Conservation (phyloP, 1,140 invertebrate species). For the Lamellibrachia luymesi region DNA sequence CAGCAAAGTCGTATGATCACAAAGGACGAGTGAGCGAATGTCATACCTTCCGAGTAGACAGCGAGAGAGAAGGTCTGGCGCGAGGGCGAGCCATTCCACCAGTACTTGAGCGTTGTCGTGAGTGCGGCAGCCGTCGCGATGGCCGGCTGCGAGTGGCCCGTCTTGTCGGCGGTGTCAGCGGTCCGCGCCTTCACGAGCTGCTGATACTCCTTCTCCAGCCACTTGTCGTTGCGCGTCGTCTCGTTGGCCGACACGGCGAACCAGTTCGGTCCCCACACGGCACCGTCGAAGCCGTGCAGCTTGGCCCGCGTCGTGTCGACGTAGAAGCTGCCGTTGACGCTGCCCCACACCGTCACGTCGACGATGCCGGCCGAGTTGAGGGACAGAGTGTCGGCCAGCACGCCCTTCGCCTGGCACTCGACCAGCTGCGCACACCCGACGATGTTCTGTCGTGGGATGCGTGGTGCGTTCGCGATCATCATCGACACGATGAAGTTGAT, state of each 20-base stretch:
- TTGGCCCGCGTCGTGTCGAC: slow-evolving; percentile 42
- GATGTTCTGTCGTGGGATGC: slow-evolving; percentile 47
- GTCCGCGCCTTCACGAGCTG: slow-evolving; percentile 36
- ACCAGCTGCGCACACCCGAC: slow-evolving; percentile 43
- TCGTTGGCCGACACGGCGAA: slow-evolving; percentile 46
- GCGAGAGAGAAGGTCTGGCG: slow-evolving; percentile 15
- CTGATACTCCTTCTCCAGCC: slow-evolving; percentile 48
- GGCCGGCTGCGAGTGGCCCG: slow-evolving; percentile 33
- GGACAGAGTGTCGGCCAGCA: slow-evolving; percentile 45
- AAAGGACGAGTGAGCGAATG: background rate
- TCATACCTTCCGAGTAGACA: slow-evolving; percentile 43
- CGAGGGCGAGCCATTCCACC: slow-evolving; percentile 40
- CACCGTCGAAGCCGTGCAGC: slow-evolving; percentile 51
- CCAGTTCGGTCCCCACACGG: slow-evolving; percentile 51
- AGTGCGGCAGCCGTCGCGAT: slow-evolving; percentile 41
- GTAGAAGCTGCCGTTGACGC: slow-evolving; percentile 42
- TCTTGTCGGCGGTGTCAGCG: slow-evolving; percentile 27
- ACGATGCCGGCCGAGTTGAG: slow-evolving; percentile 50
- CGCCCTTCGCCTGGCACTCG: slow-evolving; percentile 51
- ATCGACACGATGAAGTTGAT: slow-evolving; percentile 49
- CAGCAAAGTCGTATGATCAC: no score
- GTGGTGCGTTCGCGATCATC: slow-evolving; percentile 45
- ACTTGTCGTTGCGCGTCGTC: slow-evolving; percentile 50
- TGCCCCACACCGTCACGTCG: slow-evolving; percentile 54
- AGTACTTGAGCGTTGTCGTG: slow-evolving; percentile 41